These are phyloP conservation scores for Ornithoptera priamus DNA, from an alignment of 2,888 invertebrate genomes.

Conservation along the genomic window DNA sequence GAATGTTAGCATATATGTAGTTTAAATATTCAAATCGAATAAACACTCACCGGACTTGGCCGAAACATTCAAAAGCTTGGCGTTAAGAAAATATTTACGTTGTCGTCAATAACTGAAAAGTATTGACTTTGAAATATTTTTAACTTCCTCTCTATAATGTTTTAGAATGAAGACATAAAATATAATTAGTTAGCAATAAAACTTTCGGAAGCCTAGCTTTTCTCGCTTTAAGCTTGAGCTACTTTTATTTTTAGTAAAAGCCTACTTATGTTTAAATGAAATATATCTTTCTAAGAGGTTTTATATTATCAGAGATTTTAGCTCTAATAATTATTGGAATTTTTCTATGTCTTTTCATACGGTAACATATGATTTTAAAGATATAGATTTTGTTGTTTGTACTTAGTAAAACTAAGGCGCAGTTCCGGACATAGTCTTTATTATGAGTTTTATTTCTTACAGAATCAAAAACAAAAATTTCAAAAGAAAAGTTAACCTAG, in stretches of 20 bases:
- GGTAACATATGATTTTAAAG: too few relatives aligned
- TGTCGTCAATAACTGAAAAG: constrained; percentile 14
- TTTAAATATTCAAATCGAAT: background rate
- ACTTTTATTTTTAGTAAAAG: background rate
- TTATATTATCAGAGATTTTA: too few relatives aligned
- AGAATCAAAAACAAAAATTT: background rate
- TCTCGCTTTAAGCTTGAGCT: background rate
- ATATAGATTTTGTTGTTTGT: background rate
- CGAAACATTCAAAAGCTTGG: constrained; percentile 6
- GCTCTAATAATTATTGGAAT: background rate
- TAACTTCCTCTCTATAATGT: background rate
- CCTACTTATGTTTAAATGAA: too few relatives aligned
- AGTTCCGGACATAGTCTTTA: background rate
- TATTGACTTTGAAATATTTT: constrained; percentile 1
- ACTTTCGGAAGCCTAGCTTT: background rate
- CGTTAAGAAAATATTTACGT: constrained; percentile 12
- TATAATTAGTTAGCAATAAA: background rate
- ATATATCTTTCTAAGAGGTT: too few relatives aligned
- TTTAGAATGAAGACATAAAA: background rate
- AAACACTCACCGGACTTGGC: background rate
- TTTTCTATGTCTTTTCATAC: too few relatives aligned
- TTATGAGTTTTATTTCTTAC: background rate
- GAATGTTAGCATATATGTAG: background rate
- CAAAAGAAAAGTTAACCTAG: background rate
- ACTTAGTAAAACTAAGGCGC: background rate